A percentile compares a stretch with the other conserved stretches of the same genome.
phyloP scores from a whole-genome alignment of 2,113 vertebrate species.

The Phaethornis superciliosus region DNA sequence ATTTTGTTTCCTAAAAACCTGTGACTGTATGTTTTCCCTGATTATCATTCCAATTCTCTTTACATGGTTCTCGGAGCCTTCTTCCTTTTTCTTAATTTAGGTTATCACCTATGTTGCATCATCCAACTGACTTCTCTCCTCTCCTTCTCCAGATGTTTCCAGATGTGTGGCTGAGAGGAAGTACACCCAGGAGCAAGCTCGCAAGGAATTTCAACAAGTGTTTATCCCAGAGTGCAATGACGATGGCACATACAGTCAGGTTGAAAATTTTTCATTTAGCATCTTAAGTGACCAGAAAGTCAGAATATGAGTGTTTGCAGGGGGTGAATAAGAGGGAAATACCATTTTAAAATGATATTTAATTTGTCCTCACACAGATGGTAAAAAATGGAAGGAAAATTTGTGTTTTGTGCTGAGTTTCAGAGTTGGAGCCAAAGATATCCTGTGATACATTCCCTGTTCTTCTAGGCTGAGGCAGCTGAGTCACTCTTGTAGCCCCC shows the following conservation, averaged over 20 bases:
- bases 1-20: not conserved
- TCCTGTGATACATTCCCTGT: not conserved
- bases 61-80: fast-evolving
- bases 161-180: constrained; percentile 97
- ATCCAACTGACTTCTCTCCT: not conserved
- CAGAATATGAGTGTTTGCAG: not conserved
- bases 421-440: not conserved
- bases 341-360: not conserved
- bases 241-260: constrained; percentile 96
- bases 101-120: not conserved
- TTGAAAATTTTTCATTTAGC: constrained; percentile 52
- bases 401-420: not conserved
- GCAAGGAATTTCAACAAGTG: constrained; percentile 92
- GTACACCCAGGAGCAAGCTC: constrained; percentile 96
- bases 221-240: constrained; percentile 96
- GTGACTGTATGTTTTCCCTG: not conserved
- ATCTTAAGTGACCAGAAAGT: not conserved
- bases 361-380: not conserved
- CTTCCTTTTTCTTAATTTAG: not conserved
- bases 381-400: not conserved
- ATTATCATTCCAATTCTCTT: not conserved
- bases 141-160: constrained; percentile 85
- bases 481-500: constrained; percentile 8
- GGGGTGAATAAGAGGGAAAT: not conserved
- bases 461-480: constrained; percentile 17